Evolutionary conservation across 2,797 vertebrate genomes (phyloP).

Genomic region (Darevskia mixta): DNA sequence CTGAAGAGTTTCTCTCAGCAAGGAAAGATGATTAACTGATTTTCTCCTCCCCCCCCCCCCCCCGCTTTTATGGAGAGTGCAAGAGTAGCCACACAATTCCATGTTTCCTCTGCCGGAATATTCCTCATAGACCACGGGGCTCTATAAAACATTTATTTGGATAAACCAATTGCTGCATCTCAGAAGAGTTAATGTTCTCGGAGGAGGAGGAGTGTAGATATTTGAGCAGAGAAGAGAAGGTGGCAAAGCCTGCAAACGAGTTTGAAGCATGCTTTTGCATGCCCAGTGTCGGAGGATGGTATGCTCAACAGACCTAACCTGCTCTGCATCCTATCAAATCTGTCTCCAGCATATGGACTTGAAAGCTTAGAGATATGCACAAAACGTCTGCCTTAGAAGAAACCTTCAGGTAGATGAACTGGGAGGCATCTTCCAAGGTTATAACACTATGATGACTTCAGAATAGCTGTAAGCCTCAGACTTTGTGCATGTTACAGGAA

Average conservation of each 20-base stretch:
- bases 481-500: not conserved
- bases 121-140: fast-evolving
- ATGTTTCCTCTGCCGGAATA: not conserved
- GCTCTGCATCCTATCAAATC: not conserved
- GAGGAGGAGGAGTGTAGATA: not conserved
- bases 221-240: not conserved
- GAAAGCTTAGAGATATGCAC: not conserved
- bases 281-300: not conserved
- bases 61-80: not conserved
- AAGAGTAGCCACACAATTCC: not conserved
- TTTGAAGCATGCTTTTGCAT: not conserved
- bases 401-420: not conserved
- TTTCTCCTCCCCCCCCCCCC: fast-evolving
- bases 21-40: not conserved
- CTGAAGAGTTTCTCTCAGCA: not conserved
- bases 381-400: not conserved
- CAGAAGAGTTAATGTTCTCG: not conserved
- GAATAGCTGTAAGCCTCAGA: not conserved
- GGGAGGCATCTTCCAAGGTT: not conserved
- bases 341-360: not conserved
- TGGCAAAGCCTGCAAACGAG: not conserved
- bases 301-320: not conserved
- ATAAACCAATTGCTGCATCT: not conserved
- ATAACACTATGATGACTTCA: not conserved
- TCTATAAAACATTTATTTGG: slow-evolving; percentile 25